Evolutionary conservation across 2,888 invertebrate genomes (phyloP).

Genomic region (Hemistola chrysoprasaria): DNA sequence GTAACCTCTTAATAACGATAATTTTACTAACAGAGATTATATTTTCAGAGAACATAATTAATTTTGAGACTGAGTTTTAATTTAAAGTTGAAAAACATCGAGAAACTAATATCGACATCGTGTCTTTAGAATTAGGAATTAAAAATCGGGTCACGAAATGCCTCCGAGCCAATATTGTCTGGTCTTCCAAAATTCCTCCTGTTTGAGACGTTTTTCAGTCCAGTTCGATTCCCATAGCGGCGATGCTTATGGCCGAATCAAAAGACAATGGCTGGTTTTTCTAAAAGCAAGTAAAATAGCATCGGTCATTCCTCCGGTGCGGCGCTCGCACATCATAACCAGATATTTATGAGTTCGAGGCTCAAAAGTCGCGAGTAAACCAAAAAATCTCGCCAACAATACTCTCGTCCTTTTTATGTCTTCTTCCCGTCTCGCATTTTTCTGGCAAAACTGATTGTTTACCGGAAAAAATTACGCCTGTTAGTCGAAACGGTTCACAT

Average conservation of each 20-base stretch:
- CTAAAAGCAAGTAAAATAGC: constrained; percentile 31
- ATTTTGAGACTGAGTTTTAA: too few relatives aligned
- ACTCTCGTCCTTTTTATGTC: constrained; percentile 68
- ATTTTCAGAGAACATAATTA: too few relatives aligned
- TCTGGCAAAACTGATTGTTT: constrained; percentile 81
- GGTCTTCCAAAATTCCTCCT: constrained; percentile 25
- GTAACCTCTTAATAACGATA: too few relatives aligned
- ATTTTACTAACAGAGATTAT: too few relatives aligned
- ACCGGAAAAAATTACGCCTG: constrained; percentile 81
- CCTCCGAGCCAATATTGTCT: constrained; percentile 30
- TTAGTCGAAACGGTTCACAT: constrained; percentile 71
- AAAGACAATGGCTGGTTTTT: constrained; percentile 32
- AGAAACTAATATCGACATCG: too few relatives aligned
- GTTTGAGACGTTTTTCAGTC: constrained; percentile 28
- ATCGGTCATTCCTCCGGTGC: constrained; percentile 43
- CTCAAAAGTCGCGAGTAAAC: constrained; percentile 34
- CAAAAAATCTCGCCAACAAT: constrained; percentile 58
- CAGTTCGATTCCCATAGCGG: constrained; percentile 34
- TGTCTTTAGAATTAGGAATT: not conserved
- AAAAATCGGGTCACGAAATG: constrained; percentile 19
- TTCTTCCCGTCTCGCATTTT: constrained; percentile 77
- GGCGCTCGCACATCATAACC: constrained; percentile 62
- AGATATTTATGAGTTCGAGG: constrained; percentile 60
- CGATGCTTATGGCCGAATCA: constrained; percentile 33
- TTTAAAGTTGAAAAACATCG: too few relatives aligned